Percentiles rank a stretch among this genome's conserved stretches.
Evolutionary conservation across 2,888 invertebrate genomes (phyloP).

Genomic region (Thymelicus acteon): DNA sequence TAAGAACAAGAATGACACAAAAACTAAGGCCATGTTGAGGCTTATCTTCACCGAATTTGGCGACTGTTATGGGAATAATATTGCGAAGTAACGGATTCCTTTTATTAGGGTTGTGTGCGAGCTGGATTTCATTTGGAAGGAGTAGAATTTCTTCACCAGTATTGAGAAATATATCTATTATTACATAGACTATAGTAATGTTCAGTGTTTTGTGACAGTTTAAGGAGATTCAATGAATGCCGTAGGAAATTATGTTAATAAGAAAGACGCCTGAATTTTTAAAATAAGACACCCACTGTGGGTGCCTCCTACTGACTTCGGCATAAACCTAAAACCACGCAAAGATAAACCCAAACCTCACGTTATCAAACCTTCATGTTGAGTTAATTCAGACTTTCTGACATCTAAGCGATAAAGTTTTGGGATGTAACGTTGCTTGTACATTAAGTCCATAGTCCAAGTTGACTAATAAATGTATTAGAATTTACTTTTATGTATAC

Average conservation of each 20-base stretch:
- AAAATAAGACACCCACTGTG: too few species aligned
- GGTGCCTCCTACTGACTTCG: too few species aligned
- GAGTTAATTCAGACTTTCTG: neutral
- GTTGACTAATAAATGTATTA: too few species aligned
- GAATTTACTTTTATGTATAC: too few species aligned
- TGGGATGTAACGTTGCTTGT: neutral
- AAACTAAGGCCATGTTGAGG: neutral
- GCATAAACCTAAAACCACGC: neutral
- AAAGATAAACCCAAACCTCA: neutral
- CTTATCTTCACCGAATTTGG: slow-evolving; percentile 10
- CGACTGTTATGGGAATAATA: slow-evolving; percentile 16
- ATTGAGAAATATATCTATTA: neutral
- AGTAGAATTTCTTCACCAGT: neutral
- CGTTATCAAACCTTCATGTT: neutral
- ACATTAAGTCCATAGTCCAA: neutral
- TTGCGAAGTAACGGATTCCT: slow-evolving; percentile 6
- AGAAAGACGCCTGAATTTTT: too few species aligned
- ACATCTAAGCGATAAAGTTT: neutral
- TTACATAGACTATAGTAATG: too few species aligned
- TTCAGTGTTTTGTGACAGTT: too few species aligned
- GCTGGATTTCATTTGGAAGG: neutral
- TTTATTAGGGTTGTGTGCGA: slow-evolving; percentile 5
- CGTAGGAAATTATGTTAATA: too few species aligned
- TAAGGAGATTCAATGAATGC: too few species aligned
- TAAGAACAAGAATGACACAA: slow-evolving; percentile 1